Conservation (phyloP, 2,113 vertebrate genomes). For the Rhinolophus sinicus region DNA sequence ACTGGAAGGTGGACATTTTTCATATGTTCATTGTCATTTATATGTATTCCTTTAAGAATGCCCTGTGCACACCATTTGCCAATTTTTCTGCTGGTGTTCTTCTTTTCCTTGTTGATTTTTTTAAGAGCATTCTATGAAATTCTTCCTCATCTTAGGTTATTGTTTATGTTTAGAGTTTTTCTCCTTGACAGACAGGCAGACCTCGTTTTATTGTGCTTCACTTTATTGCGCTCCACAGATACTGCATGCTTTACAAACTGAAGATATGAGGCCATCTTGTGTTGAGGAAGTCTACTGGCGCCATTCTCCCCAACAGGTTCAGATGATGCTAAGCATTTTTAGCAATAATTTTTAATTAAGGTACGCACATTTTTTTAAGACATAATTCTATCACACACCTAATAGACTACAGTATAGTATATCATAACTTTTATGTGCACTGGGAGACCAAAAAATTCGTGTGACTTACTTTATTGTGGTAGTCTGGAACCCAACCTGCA, state of each 20-base stretch:
- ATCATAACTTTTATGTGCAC: background rate
- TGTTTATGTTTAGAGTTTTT: background rate
- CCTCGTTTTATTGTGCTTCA: too few relatives aligned
- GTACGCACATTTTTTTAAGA: background rate
- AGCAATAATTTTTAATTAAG: background rate
- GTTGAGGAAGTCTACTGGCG: background rate
- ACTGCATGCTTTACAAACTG: too few relatives aligned
- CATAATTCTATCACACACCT: background rate
- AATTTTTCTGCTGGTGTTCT: background rate
- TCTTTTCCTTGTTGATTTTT: background rate
- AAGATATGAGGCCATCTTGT: background rate
- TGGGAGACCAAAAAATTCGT: background rate
- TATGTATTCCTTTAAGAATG: background rate
- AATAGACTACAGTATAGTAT: background rate
- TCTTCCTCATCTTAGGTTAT: background rate
- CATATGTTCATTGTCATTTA: background rate
- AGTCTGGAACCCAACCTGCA: background rate
- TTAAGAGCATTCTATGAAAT: background rate
- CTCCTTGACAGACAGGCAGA: background rate
- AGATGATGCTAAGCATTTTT: background rate
- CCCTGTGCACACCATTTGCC: background rate
- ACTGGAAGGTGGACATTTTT: conserved; percentile 1
- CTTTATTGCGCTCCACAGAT: background rate
- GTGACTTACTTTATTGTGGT: background rate
- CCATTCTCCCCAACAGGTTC: background rate